Conservation (phyloP, 2,113 vertebrate genomes). For the Penelope pileata region DNA sequence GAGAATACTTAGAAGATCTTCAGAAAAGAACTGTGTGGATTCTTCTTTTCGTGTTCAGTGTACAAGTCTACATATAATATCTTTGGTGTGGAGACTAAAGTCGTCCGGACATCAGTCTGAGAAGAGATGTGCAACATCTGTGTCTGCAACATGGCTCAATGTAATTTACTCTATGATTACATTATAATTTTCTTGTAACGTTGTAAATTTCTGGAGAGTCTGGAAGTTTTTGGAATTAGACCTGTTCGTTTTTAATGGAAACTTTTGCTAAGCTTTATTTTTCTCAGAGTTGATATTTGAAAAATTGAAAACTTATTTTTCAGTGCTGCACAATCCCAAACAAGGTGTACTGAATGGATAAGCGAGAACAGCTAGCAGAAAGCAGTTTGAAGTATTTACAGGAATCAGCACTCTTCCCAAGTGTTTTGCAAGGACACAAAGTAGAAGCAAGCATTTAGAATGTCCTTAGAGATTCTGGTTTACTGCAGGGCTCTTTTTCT, state of each 20-base stretch:
- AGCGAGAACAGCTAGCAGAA: not conserved
- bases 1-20: not conserved
- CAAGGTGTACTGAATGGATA: not conserved
- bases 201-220: not conserved
- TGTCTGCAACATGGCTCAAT: not conserved
- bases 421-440: not conserved
- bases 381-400: not conserved
- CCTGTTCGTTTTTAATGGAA: not conserved
- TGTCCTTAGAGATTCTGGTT: not conserved
- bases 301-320: not conserved
- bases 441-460: not conserved
- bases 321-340: not conserved
- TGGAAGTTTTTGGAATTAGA: not conserved
- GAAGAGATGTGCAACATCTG: not conserved
- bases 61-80: not conserved
- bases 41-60: rapidly evolving
- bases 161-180: not conserved
- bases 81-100: not conserved
- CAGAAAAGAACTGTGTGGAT: not conserved
- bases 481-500: not conserved
- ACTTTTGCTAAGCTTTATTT: not conserved
- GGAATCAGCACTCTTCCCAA: not conserved
- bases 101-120: not conserved
- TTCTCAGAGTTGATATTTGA: not conserved
- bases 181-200: not conserved